Percentiles rank a stretch among this genome's conserved stretches.
Conservation (phyloP, 2,113 vertebrate genomes). For the Setophaga petechia region DNA sequence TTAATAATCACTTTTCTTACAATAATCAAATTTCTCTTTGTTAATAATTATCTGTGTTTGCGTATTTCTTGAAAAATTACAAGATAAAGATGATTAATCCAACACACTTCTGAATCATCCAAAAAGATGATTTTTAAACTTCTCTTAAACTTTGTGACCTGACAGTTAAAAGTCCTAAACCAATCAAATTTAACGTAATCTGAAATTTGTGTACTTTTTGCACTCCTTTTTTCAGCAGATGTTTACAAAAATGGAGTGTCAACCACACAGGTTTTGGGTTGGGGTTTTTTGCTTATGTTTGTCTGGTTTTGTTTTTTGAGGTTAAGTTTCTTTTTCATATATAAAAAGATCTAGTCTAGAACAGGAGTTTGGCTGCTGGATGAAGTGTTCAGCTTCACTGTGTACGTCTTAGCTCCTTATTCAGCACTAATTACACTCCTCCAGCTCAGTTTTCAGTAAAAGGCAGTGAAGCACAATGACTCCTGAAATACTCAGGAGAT, state of each 20-base stretch:
- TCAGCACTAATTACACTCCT: not conserved
- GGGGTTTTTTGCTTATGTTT: not conserved
- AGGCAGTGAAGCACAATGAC: not conserved
- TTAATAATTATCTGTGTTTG: not conserved
- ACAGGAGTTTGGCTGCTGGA: not conserved
- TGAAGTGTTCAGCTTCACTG: not conserved
- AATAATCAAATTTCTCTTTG: not conserved
- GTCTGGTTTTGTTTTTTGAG: not conserved
- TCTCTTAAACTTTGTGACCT: not conserved
- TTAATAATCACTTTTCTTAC: not conserved
- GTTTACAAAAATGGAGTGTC: not conserved
- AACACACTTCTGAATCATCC: not conserved
- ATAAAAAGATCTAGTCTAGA: not conserved
- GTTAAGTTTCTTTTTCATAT: not conserved
- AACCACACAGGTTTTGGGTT: accelerated
- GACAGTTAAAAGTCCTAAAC: not conserved
- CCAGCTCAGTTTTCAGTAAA: not conserved
- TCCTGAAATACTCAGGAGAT: not conserved
- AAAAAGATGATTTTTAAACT: not conserved
- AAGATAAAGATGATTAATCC: not conserved
- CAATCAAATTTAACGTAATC: not conserved
- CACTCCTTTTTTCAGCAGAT: not conserved
- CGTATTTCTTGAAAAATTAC: not conserved
- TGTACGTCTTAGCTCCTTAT: not conserved
- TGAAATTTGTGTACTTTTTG: not conserved